phyloP scores from a whole-genome alignment of 2,113 vertebrate species.

The Ammospiza nelsoni region DNA sequence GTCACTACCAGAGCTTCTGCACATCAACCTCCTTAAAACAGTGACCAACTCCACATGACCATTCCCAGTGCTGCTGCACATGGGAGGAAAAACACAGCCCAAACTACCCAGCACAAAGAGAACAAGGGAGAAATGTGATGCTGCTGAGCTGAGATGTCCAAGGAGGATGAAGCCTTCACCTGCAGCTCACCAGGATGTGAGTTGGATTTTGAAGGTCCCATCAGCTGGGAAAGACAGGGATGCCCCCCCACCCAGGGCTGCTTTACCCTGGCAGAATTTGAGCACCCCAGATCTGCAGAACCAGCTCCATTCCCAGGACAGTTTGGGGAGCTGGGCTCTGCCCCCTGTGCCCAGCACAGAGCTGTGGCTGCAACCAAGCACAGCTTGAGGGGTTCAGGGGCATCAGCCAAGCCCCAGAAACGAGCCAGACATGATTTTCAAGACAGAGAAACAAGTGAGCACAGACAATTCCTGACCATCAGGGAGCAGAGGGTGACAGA shows the following conservation, averaged over 20 bases:
- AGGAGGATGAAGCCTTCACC: neutral
- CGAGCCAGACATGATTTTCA: neutral
- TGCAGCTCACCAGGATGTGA: accelerated
- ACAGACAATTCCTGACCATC: neutral
- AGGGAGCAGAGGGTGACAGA: neutral
- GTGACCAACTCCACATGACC: neutral
- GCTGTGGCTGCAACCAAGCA: accelerated
- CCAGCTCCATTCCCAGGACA: neutral
- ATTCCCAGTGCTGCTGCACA: neutral
- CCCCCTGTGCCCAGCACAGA: accelerated
- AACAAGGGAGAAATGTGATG: accelerated
- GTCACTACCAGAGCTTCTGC: neutral
- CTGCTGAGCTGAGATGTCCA: neutral
- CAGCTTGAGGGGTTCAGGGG: neutral
- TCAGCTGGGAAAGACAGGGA: neutral
- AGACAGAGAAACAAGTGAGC: neutral
- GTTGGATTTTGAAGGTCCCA: neutral
- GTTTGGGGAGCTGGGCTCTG: neutral
- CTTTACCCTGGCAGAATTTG: neutral
- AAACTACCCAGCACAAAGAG: neutral
- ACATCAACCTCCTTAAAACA: neutral
- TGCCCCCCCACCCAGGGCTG: neutral
- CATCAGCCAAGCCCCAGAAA: neutral
- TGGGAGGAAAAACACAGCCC: neutral
- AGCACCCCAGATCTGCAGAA: neutral